Conservation (phyloP, 2,888 invertebrate genomes). For the Odontothrips loti region DNA sequence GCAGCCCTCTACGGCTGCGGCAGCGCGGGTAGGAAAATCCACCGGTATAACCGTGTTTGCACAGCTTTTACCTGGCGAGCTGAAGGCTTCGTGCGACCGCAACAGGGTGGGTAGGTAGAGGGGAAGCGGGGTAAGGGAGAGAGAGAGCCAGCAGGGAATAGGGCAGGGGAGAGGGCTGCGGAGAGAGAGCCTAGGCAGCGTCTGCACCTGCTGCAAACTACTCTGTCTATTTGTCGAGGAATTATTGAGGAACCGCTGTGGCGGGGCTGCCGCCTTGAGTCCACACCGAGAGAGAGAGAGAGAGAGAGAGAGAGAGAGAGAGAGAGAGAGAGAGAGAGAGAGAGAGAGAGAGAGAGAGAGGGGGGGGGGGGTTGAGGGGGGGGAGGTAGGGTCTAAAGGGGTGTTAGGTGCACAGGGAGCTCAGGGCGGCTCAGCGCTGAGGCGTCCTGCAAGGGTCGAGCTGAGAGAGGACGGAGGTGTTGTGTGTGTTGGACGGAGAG, state of each 20-base stretch:
- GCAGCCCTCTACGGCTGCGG: no score
- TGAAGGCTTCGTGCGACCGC: neutral
- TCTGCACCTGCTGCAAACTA: neutral
- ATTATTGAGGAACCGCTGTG: conserved; percentile 12
- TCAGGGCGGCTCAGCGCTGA: neutral
- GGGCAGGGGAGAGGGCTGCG: neutral
- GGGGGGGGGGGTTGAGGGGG: no score
- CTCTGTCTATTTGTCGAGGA: conserved; percentile 22
- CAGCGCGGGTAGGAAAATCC: neutral
- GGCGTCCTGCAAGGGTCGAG: no score
- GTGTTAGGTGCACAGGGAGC: neutral
- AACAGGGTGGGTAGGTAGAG: neutral
- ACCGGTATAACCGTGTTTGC: conserved; percentile 7
- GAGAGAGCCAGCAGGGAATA: neutral
- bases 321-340: no score
- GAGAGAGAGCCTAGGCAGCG: neutral
- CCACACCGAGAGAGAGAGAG: neutral
- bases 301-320: no score
- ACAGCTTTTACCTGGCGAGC: conserved; percentile 1
- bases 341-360: no score
- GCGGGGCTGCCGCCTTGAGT: neutral
- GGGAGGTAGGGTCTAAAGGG: neutral
- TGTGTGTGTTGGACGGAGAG: no score
- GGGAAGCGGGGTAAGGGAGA: neutral
- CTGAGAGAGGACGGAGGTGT: no score